Evolutionary conservation across 2,797 vertebrate species (phyloP), one percentile per base, ranked within the genome.

Genomic region (Anniella stebbinsi): DNA sequence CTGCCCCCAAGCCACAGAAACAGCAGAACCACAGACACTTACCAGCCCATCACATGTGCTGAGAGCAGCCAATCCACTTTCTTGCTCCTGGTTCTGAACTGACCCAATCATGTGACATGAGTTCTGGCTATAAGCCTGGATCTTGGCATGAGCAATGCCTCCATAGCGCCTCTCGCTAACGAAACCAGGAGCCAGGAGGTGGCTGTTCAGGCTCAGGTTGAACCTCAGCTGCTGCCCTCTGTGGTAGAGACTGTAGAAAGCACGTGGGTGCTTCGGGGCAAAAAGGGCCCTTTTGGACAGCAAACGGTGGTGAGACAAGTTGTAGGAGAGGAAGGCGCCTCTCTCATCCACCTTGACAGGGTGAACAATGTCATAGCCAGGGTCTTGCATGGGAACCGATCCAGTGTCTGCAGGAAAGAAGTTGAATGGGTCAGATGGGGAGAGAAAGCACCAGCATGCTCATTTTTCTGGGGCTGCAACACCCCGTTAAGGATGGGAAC

Each of bases 1-100:
- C 23, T 17, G 63, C 25, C 33, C 17, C 21, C 41, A 84, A 30
- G 70, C n/a, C n/a, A 73, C 4, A 66, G 60, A 38, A 7, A 2
- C 28, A 6, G 8, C 51, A 3, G 78, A 51, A 3, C 2, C 15
- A 1, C 1, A 8, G 0, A 11, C 10, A 98, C 99, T 98, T 95
- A 99, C 99, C 98, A 99, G 97, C 87, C 99, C 99, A 2, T 98
- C 96, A 30, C 99, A 99, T 45, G 98, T 98, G 86, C 99, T 99
- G 84, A 99, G 98, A 6, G 98, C 98, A 0, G 99, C 99, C 33
- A 94, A 96, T 2, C 99, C 99, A 0, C 93, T 95, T 25, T 92
- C 87, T 1, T 69, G 88, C 11, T 91, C 93, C 1, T 92, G 95
- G 75, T 97, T 96, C 96, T 94, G 97, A 48, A 99, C 99, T 48